These are phyloP conservation scores for Phodopus roborovskii DNA, from an alignment of 2,113 vertebrate species.

Conservation along the genomic window DNA sequence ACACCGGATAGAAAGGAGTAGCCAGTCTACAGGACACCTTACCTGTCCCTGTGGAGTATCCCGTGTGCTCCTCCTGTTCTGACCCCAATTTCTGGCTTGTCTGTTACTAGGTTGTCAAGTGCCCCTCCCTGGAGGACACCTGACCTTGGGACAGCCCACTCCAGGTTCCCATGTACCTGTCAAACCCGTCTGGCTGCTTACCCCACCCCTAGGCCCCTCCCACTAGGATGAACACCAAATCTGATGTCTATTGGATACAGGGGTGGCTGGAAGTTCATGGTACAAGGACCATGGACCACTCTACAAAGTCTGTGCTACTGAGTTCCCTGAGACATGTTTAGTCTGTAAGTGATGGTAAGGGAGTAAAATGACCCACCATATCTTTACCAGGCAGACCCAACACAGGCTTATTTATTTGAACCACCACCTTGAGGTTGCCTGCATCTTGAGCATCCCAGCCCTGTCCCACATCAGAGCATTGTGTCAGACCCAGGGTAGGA, in stretches of 20 bases:
- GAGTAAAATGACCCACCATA: not conserved
- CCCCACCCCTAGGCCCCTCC: not conserved
- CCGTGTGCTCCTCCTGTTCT: not conserved
- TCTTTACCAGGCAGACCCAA: not conserved
- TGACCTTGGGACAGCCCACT: not conserved
- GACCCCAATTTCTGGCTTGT: not conserved
- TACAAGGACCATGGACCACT: accelerated
- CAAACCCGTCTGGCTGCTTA: not conserved
- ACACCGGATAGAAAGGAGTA: accelerated
- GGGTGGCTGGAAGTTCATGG: not conserved
- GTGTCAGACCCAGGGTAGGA: not conserved
- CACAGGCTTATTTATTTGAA: too few relatives aligned
- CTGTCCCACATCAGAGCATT: not conserved
- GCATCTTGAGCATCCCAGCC: not conserved
- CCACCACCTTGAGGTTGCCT: too few relatives aligned
- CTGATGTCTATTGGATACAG: accelerated
- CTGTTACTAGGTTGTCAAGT: accelerated
- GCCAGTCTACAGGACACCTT: accelerated
- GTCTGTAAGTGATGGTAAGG: too few relatives aligned
- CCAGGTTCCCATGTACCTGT: not conserved
- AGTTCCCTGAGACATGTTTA: too few relatives aligned
- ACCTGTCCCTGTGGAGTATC: not conserved
- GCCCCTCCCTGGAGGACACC: not conserved
- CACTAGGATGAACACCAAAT: not conserved
- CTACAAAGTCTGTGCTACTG: accelerated